A percentile compares a stretch with the other conserved stretches of the same genome.
Evolutionary conservation across 1,140 invertebrate genomes (phyloP).

Genomic region (Trichomalopsis sarcophagae): DNA sequence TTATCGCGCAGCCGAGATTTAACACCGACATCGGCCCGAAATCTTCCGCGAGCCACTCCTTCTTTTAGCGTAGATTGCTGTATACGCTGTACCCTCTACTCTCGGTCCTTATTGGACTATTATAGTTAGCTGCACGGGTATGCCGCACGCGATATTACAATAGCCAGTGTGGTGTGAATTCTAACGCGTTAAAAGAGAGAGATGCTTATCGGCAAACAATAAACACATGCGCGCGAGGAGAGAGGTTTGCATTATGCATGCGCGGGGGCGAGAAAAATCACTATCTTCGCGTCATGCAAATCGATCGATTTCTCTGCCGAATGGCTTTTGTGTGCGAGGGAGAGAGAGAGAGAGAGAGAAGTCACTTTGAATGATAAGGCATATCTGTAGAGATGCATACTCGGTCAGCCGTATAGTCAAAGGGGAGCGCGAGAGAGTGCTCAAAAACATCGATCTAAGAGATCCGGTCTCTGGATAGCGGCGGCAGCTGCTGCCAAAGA

Average conservation of each 20-base stretch:
- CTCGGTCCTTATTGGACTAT: background rate
- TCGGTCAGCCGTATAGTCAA: background rate
- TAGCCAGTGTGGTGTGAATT: background rate
- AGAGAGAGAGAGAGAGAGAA: too few species aligned
- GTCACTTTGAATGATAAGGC: background rate
- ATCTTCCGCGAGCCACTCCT: background rate
- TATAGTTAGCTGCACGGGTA: background rate
- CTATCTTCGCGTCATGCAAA: conserved; percentile 2
- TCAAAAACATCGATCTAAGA: background rate
- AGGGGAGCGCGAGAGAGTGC: background rate
- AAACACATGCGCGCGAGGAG: background rate
- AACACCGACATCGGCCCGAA: background rate
- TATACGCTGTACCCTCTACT: background rate
- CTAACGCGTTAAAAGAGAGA: background rate
- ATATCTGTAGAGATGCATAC: background rate
- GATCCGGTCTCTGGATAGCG: background rate
- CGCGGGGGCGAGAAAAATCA: background rate
- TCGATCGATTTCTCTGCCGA: background rate
- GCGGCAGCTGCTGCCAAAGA: background rate
- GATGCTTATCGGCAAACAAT: conserved; percentile 3
- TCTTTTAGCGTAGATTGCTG: background rate
- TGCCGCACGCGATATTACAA: background rate
- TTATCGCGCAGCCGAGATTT: background rate
- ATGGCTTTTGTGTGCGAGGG: background rate
- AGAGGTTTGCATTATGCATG: background rate